Evolutionary conservation across 2,113 vertebrate species (phyloP).

Genomic region (Charina bottae): DNA sequence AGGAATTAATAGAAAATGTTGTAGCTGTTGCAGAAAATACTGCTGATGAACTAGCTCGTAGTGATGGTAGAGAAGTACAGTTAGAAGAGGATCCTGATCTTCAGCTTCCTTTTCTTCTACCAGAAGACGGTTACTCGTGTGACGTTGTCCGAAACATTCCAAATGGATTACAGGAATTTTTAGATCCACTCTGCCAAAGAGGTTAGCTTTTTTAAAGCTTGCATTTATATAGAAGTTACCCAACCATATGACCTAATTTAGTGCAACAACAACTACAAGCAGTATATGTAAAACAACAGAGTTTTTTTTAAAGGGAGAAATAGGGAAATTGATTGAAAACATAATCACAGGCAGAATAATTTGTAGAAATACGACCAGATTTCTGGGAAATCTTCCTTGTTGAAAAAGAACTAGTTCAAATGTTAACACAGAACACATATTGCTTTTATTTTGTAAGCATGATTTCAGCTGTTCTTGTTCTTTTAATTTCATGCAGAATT

Average conservation of each 20-base stretch:
- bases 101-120: slow-evolving; percentile 96
- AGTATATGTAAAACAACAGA: no score
- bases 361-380: no score
- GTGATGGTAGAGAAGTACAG: slow-evolving; percentile 93
- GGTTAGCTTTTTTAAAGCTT: slow-evolving; percentile 69
- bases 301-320: no score
- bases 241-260: neutral
- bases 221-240: neutral
- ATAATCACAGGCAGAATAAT: no score
- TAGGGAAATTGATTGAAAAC: no score
- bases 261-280: neutral
- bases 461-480: neutral
- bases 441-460: neutral
- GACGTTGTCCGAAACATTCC: slow-evolving; percentile 96
- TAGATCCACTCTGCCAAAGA: slow-evolving; percentile 95
- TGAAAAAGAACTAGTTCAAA: no score
- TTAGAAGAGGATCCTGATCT: slow-evolving; percentile 96
- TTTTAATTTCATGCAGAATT: neutral
- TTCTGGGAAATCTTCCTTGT: no score
- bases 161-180: slow-evolving; percentile 94
- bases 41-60: slow-evolving; percentile 93
- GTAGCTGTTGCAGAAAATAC: slow-evolving; percentile 96
- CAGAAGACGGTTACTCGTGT: slow-evolving; percentile 97
- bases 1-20: slow-evolving; percentile 95
- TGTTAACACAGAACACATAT: neutral